Percentiles rank a stretch among this genome's conserved stretches.
These are phyloP conservation scores for Zaprionus davidi DNA, from an alignment of 1,140 invertebrate genomes.

Conservation along the genomic window DNA sequence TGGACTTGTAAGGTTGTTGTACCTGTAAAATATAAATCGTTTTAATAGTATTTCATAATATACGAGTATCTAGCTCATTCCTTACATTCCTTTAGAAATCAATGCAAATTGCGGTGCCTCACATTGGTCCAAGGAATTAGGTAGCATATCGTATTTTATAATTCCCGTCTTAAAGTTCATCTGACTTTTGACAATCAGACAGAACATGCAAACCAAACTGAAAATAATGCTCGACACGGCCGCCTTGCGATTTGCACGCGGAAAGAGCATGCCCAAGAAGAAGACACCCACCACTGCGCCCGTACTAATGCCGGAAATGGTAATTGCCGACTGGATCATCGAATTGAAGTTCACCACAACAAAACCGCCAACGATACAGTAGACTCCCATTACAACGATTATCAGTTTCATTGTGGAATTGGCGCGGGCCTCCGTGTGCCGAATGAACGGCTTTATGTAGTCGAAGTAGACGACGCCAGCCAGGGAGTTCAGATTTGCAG, in stretches of 20 bases:
- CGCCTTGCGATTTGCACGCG: conserved; percentile 88
- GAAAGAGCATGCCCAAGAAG: conserved; percentile 90
- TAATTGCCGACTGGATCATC: conserved; percentile 87
- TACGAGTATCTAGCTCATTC: too few species aligned
- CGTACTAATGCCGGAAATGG: conserved; percentile 86
- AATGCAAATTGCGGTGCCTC: conserved; percentile 73
- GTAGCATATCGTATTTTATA: conserved; percentile 85
- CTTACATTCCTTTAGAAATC: conserved; percentile 61
- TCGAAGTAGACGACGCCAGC: conserved; percentile 91
- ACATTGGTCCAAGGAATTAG: conserved; percentile 87
- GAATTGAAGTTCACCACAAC: conserved; percentile 87
- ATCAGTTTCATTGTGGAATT: conserved; percentile 87
- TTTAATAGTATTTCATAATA: too few species aligned
- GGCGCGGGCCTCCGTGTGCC: conserved; percentile 85
- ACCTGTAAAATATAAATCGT: neutral
- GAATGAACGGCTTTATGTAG: conserved; percentile 87
- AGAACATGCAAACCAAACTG: conserved; percentile 89
- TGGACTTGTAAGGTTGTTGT: conserved; percentile 6
- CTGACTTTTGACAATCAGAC: conserved; percentile 91
- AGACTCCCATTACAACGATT: conserved; percentile 85
- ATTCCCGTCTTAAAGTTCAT: conserved; percentile 86
- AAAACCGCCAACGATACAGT: conserved; percentile 87
- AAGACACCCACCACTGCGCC: conserved; percentile 90
- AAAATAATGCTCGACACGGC: conserved; percentile 88
- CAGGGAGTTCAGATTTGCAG: conserved; percentile 90